Base-by-base conservation (phyloP, 2,113 vertebrate species). In the Cromileptes altivelis region DNA sequence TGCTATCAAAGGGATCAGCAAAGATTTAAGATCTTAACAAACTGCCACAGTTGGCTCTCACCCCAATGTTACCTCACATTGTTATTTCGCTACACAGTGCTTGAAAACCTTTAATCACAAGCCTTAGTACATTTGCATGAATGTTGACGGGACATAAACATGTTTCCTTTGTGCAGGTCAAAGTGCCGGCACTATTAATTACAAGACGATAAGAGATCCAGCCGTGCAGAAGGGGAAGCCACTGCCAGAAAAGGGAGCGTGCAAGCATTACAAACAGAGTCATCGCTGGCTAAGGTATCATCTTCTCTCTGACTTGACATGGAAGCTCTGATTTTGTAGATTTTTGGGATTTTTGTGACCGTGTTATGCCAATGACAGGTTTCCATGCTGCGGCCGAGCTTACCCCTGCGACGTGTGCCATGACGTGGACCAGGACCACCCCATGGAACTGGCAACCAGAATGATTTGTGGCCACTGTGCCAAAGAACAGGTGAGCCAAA, bases 401-500 rank as follows among this genome's bases (percentile, higher is more conserved):
- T 97, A 96, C 75, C 93, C 96, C 19, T 97, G 96, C 80, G 95
- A 96, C 27, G 72, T 45, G 13, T 97, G 96, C 80, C 96, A 97
- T 4, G 94, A 96, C 33, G 93, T 94, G 74, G 93, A 93, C 79
- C 96, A 97, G 88, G 94, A 96, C 85, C 96, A 97, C 70, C 90
- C 89, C 42, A 96, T 96, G 96, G 96, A 97, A 72, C 91, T 96
- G 60, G 96, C 96, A 57, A 94, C 86, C 25, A 93, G 96, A 50
- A 97, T 97, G 96, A 92, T 97, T 61, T 97, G 96, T 73, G 96
- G 96, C 37, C 85, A 87, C 89, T 97, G 96, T 68, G 96, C 96
- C 67, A 96, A 96, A 88, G 96, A 97, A 70, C 96, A 97, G 94
- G 96, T 96, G 62, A 90, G 75, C 11, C 21, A 9, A 27, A 42